Conservation (phyloP, 2,888 invertebrate species). For the Himalopsyche anomala region DNA sequence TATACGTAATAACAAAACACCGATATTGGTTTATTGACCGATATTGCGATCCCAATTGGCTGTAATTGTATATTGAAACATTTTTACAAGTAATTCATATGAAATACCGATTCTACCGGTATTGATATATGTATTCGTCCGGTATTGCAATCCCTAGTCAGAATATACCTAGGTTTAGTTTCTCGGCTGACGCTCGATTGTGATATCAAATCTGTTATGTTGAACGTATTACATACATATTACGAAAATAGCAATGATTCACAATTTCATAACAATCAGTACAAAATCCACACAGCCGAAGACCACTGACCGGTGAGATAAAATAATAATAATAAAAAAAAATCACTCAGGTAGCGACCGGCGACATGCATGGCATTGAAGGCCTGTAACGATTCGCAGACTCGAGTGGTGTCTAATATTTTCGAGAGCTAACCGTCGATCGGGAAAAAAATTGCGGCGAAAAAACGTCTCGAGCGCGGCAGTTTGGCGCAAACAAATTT, state of each 20-base stretch:
- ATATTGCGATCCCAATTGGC: no score
- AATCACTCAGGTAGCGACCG: background rate
- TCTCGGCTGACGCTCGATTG: no score
- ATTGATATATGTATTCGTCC: no score
- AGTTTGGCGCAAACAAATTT: conserved; percentile 31
- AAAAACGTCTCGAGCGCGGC: background rate
- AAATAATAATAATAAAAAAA: background rate
- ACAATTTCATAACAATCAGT: conserved; percentile 26
- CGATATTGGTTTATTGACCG: no score
- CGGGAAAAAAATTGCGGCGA: conserved; percentile 13
- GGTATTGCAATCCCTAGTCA: no score
- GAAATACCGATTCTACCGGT: no score
- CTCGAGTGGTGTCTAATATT: conserved; percentile 25
- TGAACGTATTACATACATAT: conserved; percentile 17
- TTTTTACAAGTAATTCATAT: no score
- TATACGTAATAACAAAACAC: no score
- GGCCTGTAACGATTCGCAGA: conserved; percentile 11
- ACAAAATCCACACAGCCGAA: conserved; percentile 3
- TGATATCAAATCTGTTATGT: background rate
- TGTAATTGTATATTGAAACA: no score
- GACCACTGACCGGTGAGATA: conserved; percentile 3
- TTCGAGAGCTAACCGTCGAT: conserved; percentile 32
- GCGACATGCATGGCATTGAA: conserved; percentile 42
- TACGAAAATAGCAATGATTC: conserved; percentile 21
- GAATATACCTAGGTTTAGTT: no score